Conservation (phyloP, 2,113 vertebrate species). For the Platysteira castanea region DNA sequence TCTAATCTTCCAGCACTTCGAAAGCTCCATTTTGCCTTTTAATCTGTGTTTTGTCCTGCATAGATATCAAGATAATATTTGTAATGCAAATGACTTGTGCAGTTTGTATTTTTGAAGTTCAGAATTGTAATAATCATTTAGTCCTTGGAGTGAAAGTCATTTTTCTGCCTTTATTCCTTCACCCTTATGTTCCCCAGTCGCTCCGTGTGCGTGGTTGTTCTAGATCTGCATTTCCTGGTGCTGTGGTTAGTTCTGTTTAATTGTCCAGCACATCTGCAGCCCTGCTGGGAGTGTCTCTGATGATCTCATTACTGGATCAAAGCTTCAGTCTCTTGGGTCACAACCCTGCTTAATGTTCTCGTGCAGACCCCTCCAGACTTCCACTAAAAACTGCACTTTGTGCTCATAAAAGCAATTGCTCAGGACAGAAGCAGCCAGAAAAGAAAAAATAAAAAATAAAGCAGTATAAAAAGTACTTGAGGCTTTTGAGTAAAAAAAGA, state of each 20-base stretch:
- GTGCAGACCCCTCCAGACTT: not conserved
- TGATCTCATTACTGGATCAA: constrained; percentile 11
- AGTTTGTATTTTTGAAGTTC: not conserved
- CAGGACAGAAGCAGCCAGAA: not conserved
- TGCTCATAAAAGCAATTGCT: not conserved
- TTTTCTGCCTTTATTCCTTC: constrained; percentile 2
- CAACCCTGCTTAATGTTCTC: not conserved
- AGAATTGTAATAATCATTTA: constrained; percentile 19
- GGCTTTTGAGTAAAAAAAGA: not conserved
- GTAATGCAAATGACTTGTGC: constrained; percentile 20
- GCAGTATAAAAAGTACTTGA: not conserved
- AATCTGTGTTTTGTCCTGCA: constrained; percentile 1
- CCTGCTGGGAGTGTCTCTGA: not conserved
- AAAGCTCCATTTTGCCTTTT: constrained; percentile 9
- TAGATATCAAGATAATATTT: constrained; percentile 29
- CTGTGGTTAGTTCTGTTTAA: not conserved
- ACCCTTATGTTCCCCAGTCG: not conserved
- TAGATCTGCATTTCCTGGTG: not conserved
- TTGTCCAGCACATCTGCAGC: not conserved
- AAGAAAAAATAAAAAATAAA: not conserved
- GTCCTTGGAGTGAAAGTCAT: not conserved
- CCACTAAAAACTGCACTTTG: not conserved
- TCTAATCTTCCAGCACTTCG: constrained; percentile 16
- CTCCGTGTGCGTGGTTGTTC: not conserved
- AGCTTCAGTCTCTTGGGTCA: not conserved